Evolutionary conservation across 2,797 vertebrate species (phyloP).

Genomic region (Rousettus madagascariensis): DNA sequence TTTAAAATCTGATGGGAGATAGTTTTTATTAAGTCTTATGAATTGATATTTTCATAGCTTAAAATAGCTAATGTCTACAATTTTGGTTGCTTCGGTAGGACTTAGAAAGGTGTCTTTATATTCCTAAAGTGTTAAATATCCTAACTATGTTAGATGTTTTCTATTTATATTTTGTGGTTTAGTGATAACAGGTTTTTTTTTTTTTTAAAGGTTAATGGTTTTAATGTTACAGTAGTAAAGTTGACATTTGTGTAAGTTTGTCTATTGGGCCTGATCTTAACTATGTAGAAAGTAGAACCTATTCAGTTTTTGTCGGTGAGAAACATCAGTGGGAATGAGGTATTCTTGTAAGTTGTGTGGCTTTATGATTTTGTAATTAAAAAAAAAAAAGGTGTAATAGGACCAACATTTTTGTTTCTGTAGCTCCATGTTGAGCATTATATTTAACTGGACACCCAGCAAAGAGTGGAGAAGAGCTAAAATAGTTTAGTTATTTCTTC

Average conservation of each 20-base stretch:
- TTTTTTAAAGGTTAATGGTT: not conserved
- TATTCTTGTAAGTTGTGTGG: not conserved
- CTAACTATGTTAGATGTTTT: not conserved
- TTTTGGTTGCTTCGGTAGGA: not conserved
- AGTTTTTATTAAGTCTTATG: slow-evolving; percentile 47
- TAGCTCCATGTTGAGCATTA: not conserved
- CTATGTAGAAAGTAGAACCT: not conserved
- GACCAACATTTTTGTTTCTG: not conserved
- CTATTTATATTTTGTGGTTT: slow-evolving; percentile 33
- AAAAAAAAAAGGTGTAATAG: not conserved
- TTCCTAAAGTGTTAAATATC: not conserved
- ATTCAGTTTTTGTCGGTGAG: not conserved
- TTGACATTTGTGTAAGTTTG: not conserved
- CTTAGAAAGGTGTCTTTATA: not conserved
- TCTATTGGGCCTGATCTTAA: not conserved
- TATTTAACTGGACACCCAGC: not conserved
- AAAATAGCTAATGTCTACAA: not conserved
- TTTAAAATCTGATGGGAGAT: slow-evolving; percentile 37
- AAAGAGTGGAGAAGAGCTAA: not conserved
- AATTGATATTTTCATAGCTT: slow-evolving; percentile 31
- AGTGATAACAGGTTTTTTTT: not conserved
- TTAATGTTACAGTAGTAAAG: not conserved
- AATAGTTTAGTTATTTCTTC: not conserved
- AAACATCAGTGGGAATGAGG: not conserved
- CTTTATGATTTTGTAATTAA: not conserved